These are phyloP conservation scores for Micoletzkya japonica DNA, from an alignment of 2,888 invertebrate species.

Conservation along the genomic window DNA sequence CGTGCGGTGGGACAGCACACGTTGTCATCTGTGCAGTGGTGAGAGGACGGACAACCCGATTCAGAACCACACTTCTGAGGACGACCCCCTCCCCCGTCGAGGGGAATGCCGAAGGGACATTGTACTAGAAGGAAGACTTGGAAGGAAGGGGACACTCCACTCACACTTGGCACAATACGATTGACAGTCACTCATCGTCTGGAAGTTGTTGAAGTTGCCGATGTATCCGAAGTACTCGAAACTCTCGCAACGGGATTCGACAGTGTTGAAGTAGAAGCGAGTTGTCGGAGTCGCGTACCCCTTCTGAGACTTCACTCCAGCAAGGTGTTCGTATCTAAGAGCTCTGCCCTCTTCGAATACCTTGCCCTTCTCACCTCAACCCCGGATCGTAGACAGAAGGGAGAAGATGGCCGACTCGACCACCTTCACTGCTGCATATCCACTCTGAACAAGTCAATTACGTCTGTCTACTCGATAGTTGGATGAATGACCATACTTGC, in stretches of 20 bases:
- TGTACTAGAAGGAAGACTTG: conserved; percentile 32
- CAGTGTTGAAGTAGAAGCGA: conserved; percentile 50
- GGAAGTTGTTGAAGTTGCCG: conserved; percentile 52
- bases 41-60: conserved; percentile 47
- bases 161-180: conserved; percentile 47
- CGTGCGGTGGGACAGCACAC: conserved; percentile 51
- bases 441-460: conserved; percentile 38
- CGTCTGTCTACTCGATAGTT: not conserved
- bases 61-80: conserved; percentile 49
- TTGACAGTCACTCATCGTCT: conserved; percentile 49
- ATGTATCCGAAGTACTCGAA: conserved; percentile 50
- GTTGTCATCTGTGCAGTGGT: conserved; percentile 45
- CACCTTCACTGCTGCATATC: conserved; percentile 44
- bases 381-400: conserved; percentile 12
- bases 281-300: not conserved
- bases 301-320: not conserved
- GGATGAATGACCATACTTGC: conserved; percentile 33
- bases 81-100: conserved; percentile 44
- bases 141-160: not conserved
- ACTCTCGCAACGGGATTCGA: conserved; percentile 48
- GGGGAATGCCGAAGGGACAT: conserved; percentile 43
- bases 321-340: conserved; percentile 12
- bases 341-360: not conserved
- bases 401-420: conserved; percentile 34
- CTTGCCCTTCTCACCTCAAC: not conserved